phyloP scores from a whole-genome alignment of 2,113 vertebrate species.

The Amblyopsis rosae region DNA sequence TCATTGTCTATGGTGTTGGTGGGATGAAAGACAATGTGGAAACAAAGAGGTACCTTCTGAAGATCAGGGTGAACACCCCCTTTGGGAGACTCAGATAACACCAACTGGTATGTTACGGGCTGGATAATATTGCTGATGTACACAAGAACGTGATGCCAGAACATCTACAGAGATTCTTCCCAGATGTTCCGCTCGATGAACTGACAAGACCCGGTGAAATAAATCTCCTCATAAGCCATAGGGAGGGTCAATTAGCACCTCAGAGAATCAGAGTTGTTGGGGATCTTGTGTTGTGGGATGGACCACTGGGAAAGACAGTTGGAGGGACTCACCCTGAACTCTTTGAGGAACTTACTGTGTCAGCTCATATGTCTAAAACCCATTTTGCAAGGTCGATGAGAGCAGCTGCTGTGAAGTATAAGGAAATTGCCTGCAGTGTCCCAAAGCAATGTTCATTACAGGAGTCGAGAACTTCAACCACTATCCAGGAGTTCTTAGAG shows the following conservation, averaged over 20 bases:
- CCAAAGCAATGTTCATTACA: not conserved
- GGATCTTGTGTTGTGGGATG: no score
- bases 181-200: not conserved
- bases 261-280: no score
- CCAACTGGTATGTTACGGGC: slow-evolving; percentile 20
- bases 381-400: slow-evolving; percentile 30
- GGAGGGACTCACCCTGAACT: slow-evolving; percentile 8
- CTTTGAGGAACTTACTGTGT: not conserved
- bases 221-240: no score
- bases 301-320: not conserved
- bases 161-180: slow-evolving; percentile 4
- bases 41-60: slow-evolving; percentile 27
- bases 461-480: no score
- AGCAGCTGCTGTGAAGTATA: slow-evolving; percentile 15
- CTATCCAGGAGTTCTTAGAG: no score
- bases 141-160: not conserved
- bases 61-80: slow-evolving; percentile 9
- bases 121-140: slow-evolving; percentile 19
- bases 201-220: no score
- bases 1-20: slow-evolving; percentile 23
- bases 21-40: not conserved
- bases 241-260: no score
- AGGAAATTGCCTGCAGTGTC: not conserved
- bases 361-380: slow-evolving; percentile 10
- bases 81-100: not conserved